Base-by-base conservation (phyloP, 2,888 invertebrate genomes). In the Cerastis leucographa region DNA sequence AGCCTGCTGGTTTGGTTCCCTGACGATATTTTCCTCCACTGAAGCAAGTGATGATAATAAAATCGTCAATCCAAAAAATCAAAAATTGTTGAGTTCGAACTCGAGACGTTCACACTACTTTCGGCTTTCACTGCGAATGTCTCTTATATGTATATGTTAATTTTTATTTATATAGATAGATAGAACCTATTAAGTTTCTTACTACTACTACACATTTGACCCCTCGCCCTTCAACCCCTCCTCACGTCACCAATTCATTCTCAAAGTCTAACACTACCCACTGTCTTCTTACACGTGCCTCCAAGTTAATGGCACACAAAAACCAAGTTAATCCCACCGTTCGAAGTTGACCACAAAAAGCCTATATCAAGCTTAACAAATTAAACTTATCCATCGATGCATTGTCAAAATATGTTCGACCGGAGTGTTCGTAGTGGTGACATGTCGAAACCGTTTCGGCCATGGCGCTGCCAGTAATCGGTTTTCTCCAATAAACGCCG, bases 401-500 rank as follows among this genome's bases (percentile, higher is more conserved):
- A 83, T 83, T 84, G 79, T 88, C 85, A 87, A 86, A 88, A 88
- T 86, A 71, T 86, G 82, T 88, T 82, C 76, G 61, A 62, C 71
- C 71, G 64, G 35, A 72, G 64, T 72, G 74, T 64, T 67, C 78
- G 49, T 65, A 71, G 74, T 83, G 88, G 95, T 94, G 96, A 96
- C 95, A 96, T 95, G 96, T 96, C 94, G 95, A 94, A 96, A 96
- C 93, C 91, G 94, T 92, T 92, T 92, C 91, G 94, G 91, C 94
- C 93, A 92, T 92, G 93, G 94, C 89, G 92, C 90, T 90, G 85
- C 83, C 79, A 84, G 95, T 95, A 96, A 96, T 96, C 96, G 96
- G 96, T 96, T 96, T 96, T 96, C 96, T 96, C 96, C 96, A 96
- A 96, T 96, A 96, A 96, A 96, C 95, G 96, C 80, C 96, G 96